Percentiles rank a stretch among this genome's conserved stretches.
phyloP scores from a whole-genome alignment of 2,797 vertebrate genomes.

The Neomorphus geoffroyi region DNA sequence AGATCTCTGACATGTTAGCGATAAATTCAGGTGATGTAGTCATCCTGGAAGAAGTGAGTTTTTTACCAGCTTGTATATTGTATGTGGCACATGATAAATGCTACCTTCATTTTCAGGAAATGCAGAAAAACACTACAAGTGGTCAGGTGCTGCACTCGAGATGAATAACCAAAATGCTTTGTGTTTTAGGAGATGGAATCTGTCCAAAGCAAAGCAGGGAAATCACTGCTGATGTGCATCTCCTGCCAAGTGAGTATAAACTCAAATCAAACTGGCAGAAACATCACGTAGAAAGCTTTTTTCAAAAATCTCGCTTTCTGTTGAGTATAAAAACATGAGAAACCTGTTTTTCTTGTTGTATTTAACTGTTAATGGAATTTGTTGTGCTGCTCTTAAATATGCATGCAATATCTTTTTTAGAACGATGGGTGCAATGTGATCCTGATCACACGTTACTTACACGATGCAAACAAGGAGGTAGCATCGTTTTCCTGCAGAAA shows the following conservation, averaged over 20 bases:
- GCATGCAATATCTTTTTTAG: neutral
- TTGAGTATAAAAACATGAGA: neutral
- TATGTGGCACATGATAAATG: neutral
- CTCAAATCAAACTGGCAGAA: neutral
- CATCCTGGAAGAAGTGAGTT: neutral
- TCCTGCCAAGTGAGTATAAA: neutral
- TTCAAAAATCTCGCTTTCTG: no score
- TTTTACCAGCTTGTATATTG: neutral
- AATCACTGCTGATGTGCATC: neutral
- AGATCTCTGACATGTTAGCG: neutral
- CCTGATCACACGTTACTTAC: rapidly evolving
- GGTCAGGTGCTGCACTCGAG: neutral
- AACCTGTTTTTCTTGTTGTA: neutral
- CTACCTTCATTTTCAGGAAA: neutral
- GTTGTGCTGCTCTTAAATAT: neutral
- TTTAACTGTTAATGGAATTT: neutral
- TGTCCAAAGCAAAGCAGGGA: neutral
- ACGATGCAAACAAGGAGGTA: rapidly evolving
- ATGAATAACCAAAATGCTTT: neutral
- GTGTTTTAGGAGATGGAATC: neutral
- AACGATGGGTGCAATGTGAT: rapidly evolving
- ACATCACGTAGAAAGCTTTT: neutral
- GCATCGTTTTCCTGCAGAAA: neutral
- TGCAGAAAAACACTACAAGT: neutral
- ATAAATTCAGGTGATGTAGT: neutral